Evolutionary conservation across 2,113 vertebrate genomes (phyloP).

Genomic region (Ammodytes dubius): DNA sequence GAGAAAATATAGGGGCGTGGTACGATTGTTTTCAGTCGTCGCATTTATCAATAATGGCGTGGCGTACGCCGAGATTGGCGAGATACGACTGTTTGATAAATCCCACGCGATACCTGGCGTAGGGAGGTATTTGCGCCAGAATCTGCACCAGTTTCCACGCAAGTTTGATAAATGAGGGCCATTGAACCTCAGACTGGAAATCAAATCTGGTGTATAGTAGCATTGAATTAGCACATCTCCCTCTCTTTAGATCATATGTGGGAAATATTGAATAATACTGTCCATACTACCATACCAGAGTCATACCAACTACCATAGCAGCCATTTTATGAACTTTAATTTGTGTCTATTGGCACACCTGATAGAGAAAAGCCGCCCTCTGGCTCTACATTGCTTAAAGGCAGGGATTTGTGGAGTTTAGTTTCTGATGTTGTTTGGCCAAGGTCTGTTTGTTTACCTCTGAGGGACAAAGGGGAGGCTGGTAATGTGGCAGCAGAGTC

Average conservation of each 20-base stretch:
- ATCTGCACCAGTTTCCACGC: too few relatives aligned
- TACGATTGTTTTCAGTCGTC: too few relatives aligned
- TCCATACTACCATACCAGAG: neutral
- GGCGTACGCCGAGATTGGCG: too few relatives aligned
- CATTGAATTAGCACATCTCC: constrained; percentile 40
- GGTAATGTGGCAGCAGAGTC: constrained; percentile 76
- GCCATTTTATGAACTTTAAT: constrained; percentile 56
- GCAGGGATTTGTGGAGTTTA: constrained; percentile 65
- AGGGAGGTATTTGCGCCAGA: too few relatives aligned
- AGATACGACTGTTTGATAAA: too few relatives aligned
- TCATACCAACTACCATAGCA: constrained; percentile 11
- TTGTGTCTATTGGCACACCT: constrained; percentile 57
- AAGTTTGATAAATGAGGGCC: too few relatives aligned
- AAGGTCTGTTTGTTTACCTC: constrained; percentile 75
- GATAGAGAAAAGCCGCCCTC: constrained; percentile 55
- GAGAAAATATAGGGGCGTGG: too few relatives aligned
- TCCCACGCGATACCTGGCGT: too few relatives aligned
- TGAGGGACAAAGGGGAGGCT: constrained; percentile 67
- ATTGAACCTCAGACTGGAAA: constrained; percentile 47
- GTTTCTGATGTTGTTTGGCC: constrained; percentile 72
- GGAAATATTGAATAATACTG: constrained; percentile 23
- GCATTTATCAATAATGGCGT: too few relatives aligned
- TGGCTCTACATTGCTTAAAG: constrained; percentile 64
- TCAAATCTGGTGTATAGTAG: constrained; percentile 43
- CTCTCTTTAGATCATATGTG: constrained; percentile 21